Base-by-base conservation (phyloP, 2,113 vertebrate species). In the Rhipidura dahli region DNA sequence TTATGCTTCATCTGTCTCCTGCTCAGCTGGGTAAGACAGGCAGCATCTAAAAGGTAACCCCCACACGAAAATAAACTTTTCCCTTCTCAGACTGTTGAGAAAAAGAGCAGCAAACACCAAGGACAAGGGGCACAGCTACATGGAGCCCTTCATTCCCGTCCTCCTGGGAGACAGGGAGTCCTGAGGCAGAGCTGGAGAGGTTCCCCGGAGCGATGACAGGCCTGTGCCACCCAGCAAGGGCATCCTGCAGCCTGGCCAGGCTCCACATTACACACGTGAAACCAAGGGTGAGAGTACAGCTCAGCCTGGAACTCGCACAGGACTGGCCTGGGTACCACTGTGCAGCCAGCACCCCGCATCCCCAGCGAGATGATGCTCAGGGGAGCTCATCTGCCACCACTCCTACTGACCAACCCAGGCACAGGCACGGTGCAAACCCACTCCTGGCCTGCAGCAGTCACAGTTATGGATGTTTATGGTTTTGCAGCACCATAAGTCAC, bases 401-500 rank as follows among this genome's bases (percentile, higher is more conserved):
- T 35, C n/a, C 78, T 28, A 0, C 16, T 9, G 27, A 56, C 68
- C 45, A 2, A 3, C 7, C 18, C 37, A 24, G 54, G 63, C 51
- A 66, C 30, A 53, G 50, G 24, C 64, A 35, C 0, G 8, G 14
- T 27, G 56, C 72, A 93, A 61, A 37, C 17, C 40, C 78, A 13
- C 75, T 57, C 19, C 64, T 65, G 75, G 59, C 21, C 7, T 51
- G 76, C 83, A 86, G 88, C 63, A 89, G 31, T 2, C 76, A 44
- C 39, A 70, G 39, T 57, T 89, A 75, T 1, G 39, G 83, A 81
- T 87, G 86, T 89, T 89, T 63, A 73, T 87, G 83, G 11, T 59
- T 91, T 70, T 89, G 35, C 83, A 90, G 83, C 80, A 63, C 75
- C 2, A 0, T 93, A 94, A 95, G 94, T 96, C 95, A 97, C 95